These are phyloP conservation scores for Paratilapia polleni DNA, from an alignment of 2,113 vertebrate species.

Conservation along the genomic window DNA sequence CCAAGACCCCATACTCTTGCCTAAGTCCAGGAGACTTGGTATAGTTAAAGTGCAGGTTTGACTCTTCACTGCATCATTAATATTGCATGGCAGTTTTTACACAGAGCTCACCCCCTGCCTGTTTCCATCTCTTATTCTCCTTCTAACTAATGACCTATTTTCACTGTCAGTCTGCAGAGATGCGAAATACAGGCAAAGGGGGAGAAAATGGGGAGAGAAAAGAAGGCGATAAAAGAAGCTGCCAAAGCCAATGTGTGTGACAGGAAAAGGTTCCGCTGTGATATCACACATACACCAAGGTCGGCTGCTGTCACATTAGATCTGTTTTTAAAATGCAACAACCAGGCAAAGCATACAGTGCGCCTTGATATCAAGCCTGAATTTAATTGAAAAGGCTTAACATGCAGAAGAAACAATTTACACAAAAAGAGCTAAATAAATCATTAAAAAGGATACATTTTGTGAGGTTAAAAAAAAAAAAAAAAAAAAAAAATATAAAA, in stretches of 20 bases:
- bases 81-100: slow-evolving; percentile 70
- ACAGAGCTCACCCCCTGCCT: slow-evolving; percentile 60
- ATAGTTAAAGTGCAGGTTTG: slow-evolving; percentile 47
- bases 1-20: background rate
- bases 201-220: slow-evolving; percentile 8
- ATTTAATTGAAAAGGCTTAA: slow-evolving; percentile 33
- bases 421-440: slow-evolving; percentile 4
- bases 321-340: slow-evolving; percentile 11
- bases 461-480: no score
- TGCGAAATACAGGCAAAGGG: slow-evolving; percentile 55
- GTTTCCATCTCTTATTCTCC: slow-evolving; percentile 54
- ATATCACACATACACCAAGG: slow-evolving; percentile 50
- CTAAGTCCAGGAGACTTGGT: background rate
- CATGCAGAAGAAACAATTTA: background rate
- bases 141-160: slow-evolving; percentile 80
- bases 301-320: slow-evolving; percentile 47
- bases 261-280: slow-evolving; percentile 49
- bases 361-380: background rate
- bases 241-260: slow-evolving; percentile 60
- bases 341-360: background rate
- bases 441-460: slow-evolving; percentile 6
- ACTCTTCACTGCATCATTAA: slow-evolving; percentile 66
- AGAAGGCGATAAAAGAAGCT: slow-evolving; percentile 60
- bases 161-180: slow-evolving; percentile 68
- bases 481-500: background rate